Percentiles rank a stretch among this genome's conserved stretches.
Conservation (phyloP, 2,113 vertebrate species). For the Desmodus rotundus region DNA sequence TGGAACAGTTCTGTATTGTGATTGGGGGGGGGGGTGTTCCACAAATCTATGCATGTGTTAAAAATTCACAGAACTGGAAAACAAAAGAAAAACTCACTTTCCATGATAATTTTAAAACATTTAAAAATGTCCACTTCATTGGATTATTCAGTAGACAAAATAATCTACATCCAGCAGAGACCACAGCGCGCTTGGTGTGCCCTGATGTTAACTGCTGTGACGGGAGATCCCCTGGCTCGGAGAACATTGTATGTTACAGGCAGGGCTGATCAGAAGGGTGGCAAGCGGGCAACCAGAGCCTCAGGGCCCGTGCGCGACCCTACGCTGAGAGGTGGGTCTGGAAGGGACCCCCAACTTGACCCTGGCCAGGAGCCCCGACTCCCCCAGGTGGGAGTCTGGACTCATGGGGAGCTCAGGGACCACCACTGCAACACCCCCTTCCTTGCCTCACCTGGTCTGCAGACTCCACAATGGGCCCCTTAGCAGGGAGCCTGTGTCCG, state of each 20-base stretch:
- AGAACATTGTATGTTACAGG: not conserved
- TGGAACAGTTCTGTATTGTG: not conserved
- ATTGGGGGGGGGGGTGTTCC: not conserved
- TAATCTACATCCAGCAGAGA: not conserved
- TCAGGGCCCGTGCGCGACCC: not conserved
- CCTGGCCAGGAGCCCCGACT: not conserved
- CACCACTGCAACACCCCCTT: accelerated
- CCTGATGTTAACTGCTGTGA: not conserved
- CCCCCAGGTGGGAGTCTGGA: not conserved
- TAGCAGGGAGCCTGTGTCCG: not conserved
- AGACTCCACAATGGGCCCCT: not conserved
- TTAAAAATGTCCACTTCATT: not conserved
- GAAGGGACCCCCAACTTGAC: not conserved
- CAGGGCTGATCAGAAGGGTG: not conserved
- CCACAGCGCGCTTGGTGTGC: not conserved
- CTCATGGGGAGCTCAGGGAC: not conserved
- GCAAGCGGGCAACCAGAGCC: not conserved
- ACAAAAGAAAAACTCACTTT: not conserved
- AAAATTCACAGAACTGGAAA: not conserved
- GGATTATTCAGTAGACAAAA: not conserved
- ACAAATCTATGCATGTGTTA: not conserved
- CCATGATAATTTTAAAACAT: not conserved
- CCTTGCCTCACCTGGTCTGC: not conserved
- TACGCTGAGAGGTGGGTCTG: not conserved
- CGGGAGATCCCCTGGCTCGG: not conserved